Conservation (phyloP, 1,140 invertebrate species). For the Chrysomallon squamiferum region DNA sequence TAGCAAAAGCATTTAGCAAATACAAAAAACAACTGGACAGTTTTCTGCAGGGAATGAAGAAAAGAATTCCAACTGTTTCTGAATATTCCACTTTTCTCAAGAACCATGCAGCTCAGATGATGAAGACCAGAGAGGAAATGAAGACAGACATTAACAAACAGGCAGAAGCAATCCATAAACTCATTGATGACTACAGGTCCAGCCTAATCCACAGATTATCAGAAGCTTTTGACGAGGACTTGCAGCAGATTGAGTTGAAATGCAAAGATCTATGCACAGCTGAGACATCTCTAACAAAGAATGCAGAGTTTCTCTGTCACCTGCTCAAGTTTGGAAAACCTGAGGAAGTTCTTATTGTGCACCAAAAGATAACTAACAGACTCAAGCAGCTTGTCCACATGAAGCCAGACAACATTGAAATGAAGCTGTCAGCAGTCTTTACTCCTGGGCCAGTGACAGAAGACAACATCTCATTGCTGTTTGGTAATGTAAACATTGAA, state of each 20-base stretch:
- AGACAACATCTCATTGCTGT: constrained; percentile 39
- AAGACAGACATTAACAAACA: constrained; percentile 32
- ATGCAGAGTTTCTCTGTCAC: constrained; percentile 29
- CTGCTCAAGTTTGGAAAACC: constrained; percentile 41
- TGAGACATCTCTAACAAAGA: constrained; percentile 30
- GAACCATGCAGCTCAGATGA: constrained; percentile 30
- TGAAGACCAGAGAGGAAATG: constrained; percentile 25
- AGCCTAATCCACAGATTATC: constrained; percentile 26
- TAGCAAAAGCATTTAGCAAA: constrained; percentile 31
- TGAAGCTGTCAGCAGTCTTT: constrained; percentile 38
- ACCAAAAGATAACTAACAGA: constrained; percentile 33
- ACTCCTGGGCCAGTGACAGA: constrained; percentile 29
- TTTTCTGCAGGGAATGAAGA: constrained; percentile 34
- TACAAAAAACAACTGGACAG: constrained; percentile 32
- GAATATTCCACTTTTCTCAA: constrained; percentile 40
- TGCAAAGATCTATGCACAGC: constrained; percentile 27
- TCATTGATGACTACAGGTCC: constrained; percentile 46
- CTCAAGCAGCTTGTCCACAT: constrained; percentile 45
- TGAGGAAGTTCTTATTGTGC: constrained; percentile 44
- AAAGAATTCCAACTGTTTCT: constrained; percentile 32
- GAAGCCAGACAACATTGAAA: constrained; percentile 36
- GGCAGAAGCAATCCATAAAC: constrained; percentile 39
- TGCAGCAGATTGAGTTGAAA: constrained; percentile 26
- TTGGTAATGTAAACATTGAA: constrained; percentile 38
- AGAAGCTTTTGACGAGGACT: constrained; percentile 27